phyloP scores from a whole-genome alignment of 2,113 vertebrate genomes.

The Misgurnus mizolepis region DNA sequence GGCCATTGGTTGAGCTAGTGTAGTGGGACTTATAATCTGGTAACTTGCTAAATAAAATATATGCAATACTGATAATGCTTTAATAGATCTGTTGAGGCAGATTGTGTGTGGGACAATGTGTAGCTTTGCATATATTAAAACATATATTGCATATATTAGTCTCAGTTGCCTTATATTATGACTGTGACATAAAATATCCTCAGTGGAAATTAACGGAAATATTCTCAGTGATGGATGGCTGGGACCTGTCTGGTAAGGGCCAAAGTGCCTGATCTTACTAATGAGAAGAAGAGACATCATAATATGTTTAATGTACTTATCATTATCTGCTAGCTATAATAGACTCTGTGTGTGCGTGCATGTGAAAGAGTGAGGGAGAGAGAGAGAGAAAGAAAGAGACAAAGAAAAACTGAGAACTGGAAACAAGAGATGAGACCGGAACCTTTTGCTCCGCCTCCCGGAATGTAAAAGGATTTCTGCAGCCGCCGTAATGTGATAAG shows the following conservation, averaged over 20 bases:
- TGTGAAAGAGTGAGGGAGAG: no score
- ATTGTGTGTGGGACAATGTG: no score
- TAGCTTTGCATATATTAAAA: no score
- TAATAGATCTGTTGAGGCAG: no score
- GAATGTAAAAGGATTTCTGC: constrained; percentile 13
- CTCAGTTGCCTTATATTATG: background rate
- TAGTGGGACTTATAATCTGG: no score
- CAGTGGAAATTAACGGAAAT: constrained; percentile 11
- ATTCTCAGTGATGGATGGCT: background rate
- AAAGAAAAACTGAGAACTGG: background rate
- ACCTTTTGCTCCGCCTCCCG: constrained; percentile 12
- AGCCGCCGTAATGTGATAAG: constrained; percentile 19
- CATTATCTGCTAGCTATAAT: constrained; percentile 10
- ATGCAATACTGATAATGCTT: no score
- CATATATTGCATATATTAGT: no score
- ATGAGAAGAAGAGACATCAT: constrained; percentile 24
- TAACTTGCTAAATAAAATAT: no score
- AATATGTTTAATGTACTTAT: constrained; percentile 28
- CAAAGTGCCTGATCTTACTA: background rate
- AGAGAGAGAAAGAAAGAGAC: background rate
- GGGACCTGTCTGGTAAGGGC: background rate
- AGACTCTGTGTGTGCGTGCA: background rate
- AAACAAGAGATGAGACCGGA: constrained; percentile 15
- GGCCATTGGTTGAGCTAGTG: no score
- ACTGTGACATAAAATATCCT: background rate